Percentiles rank a stretch among this genome's conserved stretches.
These are phyloP conservation scores for Linyphia triangularis DNA, from an alignment of 2,888 invertebrate genomes.

Conservation along the genomic window DNA sequence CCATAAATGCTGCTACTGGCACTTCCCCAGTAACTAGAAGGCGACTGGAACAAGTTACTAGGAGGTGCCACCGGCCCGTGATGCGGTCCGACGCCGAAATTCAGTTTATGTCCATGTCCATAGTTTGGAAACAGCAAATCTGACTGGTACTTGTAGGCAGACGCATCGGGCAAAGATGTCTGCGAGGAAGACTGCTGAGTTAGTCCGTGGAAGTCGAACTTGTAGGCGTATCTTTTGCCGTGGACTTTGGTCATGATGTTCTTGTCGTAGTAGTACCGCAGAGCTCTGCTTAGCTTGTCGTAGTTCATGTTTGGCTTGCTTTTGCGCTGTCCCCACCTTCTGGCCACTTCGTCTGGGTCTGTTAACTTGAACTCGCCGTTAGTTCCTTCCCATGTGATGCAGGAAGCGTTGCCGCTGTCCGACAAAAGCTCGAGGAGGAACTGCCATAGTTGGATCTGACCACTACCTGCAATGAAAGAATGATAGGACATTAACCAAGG, in stretches of 20 bases:
- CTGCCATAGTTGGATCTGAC: constrained; percentile 99
- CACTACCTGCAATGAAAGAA: constrained; percentile 82
- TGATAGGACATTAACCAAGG: no score
- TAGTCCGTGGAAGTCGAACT: constrained; percentile 94
- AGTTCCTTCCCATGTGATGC: constrained; percentile 87
- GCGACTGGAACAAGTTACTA: constrained; percentile 32
- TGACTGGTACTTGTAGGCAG: constrained; percentile 72
- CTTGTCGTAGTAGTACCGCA: constrained; percentile 99
- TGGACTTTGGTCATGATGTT: constrained; percentile 99
- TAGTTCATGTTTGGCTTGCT: constrained; percentile 99
- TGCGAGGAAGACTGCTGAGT: constrained; percentile 76
- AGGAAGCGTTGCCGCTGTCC: constrained; percentile 95
- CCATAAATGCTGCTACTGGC: constrained; percentile 41
- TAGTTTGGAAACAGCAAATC: constrained; percentile 73
- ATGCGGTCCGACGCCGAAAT: constrained; percentile 56
- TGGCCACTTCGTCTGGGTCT: constrained; percentile 93
- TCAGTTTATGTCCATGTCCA: constrained; percentile 72
- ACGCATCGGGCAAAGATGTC: constrained; percentile 8
- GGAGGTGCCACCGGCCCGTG: constrained; percentile 43
- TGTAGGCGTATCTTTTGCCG: constrained; percentile 97
- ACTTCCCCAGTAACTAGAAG: constrained; percentile 43
- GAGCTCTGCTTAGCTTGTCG: constrained; percentile 97
- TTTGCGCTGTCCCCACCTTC: constrained; percentile 98
- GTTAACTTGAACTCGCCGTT: constrained; percentile 83
- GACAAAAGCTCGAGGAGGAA: constrained; percentile 97